These are phyloP conservation scores for Bedellia somnulentella DNA, from an alignment of 2,888 invertebrate species.

Conservation along the genomic window DNA sequence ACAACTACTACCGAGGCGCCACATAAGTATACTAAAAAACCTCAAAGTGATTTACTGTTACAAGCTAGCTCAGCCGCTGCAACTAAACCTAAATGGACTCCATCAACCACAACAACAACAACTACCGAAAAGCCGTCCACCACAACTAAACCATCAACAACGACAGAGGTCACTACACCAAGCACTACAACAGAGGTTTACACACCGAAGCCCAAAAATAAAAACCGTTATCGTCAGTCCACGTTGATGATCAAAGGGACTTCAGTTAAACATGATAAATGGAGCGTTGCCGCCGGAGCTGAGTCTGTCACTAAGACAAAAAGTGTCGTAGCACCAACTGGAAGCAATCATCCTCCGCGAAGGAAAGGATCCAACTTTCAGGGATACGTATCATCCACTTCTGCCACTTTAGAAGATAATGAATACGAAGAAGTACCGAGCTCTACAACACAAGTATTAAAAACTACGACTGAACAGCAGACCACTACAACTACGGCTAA, in stretches of 20 bases:
- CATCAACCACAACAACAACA: constrained; percentile 12
- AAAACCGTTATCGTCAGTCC: constrained; percentile 42
- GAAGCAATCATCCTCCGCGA: constrained; percentile 20
- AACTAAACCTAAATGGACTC: constrained; percentile 17
- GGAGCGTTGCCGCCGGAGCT: constrained; percentile 18
- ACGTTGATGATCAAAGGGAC: constrained; percentile 44
- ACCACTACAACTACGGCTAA: constrained; percentile 9
- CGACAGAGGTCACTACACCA: constrained; percentile 13
- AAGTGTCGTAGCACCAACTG: constrained; percentile 13
- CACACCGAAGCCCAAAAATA: constrained; percentile 23
- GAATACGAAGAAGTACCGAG: constrained; percentile 14
- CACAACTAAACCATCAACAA: constrained; percentile 10
- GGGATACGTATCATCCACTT: constrained; percentile 27
- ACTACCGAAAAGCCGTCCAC: constrained; percentile 17
- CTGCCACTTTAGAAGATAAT: constrained; percentile 20
- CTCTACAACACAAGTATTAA: background rate
- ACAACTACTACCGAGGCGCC: constrained; percentile 17
- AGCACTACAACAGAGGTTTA: constrained; percentile 15
- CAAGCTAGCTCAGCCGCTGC: constrained; percentile 35
- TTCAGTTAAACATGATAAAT: constrained; percentile 48
- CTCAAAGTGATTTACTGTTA: constrained; percentile 27
- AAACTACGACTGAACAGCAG: constrained; percentile 10
- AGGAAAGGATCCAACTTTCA: constrained; percentile 48
- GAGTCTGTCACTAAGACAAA: constrained; percentile 18
- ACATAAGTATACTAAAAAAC: constrained; percentile 19